phyloP scores from a whole-genome alignment of 1,140 invertebrate species.

The Hormaphis cornu region DNA sequence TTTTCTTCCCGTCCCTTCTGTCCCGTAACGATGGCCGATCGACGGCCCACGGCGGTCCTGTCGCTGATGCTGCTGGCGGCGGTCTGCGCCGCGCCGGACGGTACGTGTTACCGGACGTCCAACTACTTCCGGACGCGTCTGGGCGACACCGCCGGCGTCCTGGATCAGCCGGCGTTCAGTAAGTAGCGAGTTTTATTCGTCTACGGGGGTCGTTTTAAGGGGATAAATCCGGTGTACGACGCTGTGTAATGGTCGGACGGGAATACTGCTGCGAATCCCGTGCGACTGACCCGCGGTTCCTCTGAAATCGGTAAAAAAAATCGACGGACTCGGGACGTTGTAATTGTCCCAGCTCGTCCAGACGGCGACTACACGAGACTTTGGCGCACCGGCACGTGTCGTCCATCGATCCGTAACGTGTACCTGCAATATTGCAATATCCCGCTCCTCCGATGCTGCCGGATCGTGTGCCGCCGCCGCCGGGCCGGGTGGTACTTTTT shows the following conservation, averaged over 20 bases:
- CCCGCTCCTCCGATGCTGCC: background rate
- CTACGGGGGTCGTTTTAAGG: too few species aligned
- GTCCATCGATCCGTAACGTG: background rate
- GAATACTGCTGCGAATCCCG: too few species aligned
- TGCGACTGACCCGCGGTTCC: too few species aligned
- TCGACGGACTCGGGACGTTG: too few species aligned
- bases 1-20: too few species aligned
- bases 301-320: too few species aligned
- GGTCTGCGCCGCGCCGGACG: background rate
- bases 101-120: slow-evolving; percentile 17
- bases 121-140: slow-evolving; percentile 24
- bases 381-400: background rate
- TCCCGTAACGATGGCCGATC: too few species aligned
- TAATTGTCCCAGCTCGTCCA: too few species aligned
- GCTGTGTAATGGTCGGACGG: too few species aligned
- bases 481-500: background rate
- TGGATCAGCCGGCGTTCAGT: background rate
- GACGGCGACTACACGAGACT: background rate
- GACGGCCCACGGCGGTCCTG: background rate
- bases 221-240: too few species aligned
- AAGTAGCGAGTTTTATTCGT: background rate
- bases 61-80: background rate
- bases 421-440: background rate
- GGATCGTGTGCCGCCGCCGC: background rate
- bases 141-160: slow-evolving; percentile 4